These are phyloP conservation scores for Melanocharis versteri DNA, from an alignment of 2,113 vertebrate genomes.

Conservation along the genomic window DNA sequence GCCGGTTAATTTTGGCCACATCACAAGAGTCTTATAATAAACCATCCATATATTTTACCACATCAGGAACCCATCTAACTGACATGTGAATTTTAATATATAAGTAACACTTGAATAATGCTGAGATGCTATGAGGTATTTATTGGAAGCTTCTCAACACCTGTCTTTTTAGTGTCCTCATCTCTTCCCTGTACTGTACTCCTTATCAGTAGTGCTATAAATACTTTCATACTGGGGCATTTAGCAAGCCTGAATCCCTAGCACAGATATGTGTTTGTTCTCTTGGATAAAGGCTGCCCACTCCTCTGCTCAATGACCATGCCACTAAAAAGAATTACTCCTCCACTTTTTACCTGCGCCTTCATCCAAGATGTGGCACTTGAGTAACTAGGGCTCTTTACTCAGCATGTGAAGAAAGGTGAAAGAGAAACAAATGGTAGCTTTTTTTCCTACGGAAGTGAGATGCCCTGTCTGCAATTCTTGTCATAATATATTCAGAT, in stretches of 20 bases:
- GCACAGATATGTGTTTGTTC: neutral
- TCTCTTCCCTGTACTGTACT: neutral
- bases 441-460: neutral
- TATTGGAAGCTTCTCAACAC: neutral
- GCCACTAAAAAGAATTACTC: neutral
- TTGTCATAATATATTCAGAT: neutral
- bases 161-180: neutral
- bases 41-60: neutral
- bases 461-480: neutral
- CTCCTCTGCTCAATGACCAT: neutral
- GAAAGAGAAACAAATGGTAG: neutral
- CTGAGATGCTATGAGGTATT: neutral
- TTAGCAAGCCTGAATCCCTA: neutral
- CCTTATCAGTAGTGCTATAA: neutral
- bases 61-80: neutral
- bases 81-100: neutral
- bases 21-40: neutral
- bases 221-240: neutral
- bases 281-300: neutral
- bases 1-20: neutral
- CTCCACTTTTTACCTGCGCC: neutral
- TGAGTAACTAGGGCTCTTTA: neutral
- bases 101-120: neutral
- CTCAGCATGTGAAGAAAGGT: neutral
- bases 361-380: neutral